phyloP scores from a whole-genome alignment of 2,888 invertebrate species.

The Epinotia demarniana region DNA sequence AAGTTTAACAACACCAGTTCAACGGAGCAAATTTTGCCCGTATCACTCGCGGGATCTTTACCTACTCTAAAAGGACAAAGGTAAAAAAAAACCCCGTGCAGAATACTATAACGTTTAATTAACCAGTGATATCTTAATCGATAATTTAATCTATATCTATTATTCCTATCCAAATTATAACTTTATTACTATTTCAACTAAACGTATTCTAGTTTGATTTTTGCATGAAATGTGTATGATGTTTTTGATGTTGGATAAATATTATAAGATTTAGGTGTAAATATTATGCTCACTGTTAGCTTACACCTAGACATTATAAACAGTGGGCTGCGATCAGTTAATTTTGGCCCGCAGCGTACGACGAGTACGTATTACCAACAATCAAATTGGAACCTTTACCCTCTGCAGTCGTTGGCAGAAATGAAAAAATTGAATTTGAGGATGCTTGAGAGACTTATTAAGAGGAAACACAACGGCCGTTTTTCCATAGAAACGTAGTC shows the following conservation, averaged over 20 bases:
- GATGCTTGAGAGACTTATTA: slow-evolving; percentile 37
- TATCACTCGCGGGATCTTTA: too few species aligned
- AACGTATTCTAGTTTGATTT: not conserved
- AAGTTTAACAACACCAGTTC: too few species aligned
- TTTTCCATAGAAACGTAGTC: too few species aligned
- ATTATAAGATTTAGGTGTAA: too few species aligned
- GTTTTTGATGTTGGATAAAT: too few species aligned
- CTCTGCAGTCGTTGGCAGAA: slow-evolving; percentile 18
- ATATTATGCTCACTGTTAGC: too few species aligned
- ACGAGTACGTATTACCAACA: not conserved
- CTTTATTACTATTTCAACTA: not conserved
- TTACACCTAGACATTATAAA: not conserved
- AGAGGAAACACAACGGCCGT: too few species aligned
- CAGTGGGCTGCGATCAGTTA: not conserved
- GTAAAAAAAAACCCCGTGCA: too few species aligned
- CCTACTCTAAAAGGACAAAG: too few species aligned
- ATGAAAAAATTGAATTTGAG: slow-evolving; percentile 40
- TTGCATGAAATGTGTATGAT: too few species aligned
- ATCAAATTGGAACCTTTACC: slow-evolving; percentile 5
- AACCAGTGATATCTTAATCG: not conserved
- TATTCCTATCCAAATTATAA: not conserved
- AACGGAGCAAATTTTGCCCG: too few species aligned
- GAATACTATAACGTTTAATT: too few species aligned
- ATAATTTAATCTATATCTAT: not conserved
- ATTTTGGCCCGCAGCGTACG: not conserved